A percentile compares a stretch with the other conserved stretches of the same genome.
Evolutionary conservation across 2,113 vertebrate genomes (phyloP).

Genomic region (Rhabdornis inornatus): DNA sequence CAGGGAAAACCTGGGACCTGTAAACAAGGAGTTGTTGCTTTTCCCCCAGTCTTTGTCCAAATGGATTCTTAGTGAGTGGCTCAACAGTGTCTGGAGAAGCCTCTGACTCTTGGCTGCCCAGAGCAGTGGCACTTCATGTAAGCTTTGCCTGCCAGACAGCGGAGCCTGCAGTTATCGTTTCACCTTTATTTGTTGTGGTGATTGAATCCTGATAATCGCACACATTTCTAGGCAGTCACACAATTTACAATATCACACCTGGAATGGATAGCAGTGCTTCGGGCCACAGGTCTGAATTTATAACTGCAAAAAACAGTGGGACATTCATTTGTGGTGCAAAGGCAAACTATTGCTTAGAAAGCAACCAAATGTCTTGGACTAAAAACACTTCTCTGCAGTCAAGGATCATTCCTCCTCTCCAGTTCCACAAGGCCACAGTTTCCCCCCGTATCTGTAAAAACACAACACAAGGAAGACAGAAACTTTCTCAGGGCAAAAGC

Average conservation of each 20-base stretch:
- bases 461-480: neutral
- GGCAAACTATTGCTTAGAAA: neutral
- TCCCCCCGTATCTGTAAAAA: accelerated
- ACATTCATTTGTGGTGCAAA: neutral
- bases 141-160: neutral
- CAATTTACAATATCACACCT: neutral
- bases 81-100: neutral
- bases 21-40: neutral
- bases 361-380: neutral
- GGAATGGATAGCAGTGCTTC: neutral
- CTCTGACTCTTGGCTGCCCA: neutral
- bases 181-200: neutral
- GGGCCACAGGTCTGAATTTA: neutral
- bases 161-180: neutral
- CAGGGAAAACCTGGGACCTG: neutral
- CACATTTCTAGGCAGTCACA: neutral
- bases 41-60: neutral
- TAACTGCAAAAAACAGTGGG: neutral
- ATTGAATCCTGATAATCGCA: neutral
- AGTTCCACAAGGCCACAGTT: neutral
- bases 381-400: neutral
- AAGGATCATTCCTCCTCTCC: neutral
- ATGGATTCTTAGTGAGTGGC: accelerated
- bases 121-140: accelerated
- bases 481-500: neutral